Conservation (phyloP, 1,140 invertebrate species). For the Physella acuta region DNA sequence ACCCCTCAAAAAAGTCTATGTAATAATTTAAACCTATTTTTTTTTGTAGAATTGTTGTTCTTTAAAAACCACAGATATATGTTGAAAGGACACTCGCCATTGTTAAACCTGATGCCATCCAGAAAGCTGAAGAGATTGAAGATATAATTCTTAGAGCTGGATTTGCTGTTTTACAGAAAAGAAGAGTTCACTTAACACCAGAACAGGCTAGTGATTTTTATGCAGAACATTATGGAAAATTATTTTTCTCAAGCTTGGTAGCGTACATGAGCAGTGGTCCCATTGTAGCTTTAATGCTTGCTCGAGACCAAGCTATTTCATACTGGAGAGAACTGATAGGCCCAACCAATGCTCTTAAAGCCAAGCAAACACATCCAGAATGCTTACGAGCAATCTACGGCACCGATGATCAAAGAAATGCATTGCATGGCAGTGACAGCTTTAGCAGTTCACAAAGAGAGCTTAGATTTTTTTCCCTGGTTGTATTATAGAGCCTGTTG, state of each 20-base stretch:
- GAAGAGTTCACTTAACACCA: constrained; percentile 71
- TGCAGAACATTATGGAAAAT: constrained; percentile 70
- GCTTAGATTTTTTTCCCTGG: constrained; percentile 80
- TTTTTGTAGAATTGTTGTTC: too few species aligned
- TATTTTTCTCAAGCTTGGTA: constrained; percentile 74
- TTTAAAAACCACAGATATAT: constrained; percentile 54
- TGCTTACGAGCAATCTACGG: constrained; percentile 72
- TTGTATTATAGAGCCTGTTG: constrained; percentile 61
- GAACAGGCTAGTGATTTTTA: constrained; percentile 83
- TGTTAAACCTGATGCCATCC: constrained; percentile 77
- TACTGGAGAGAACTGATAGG: constrained; percentile 74
- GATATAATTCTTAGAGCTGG: constrained; percentile 71
- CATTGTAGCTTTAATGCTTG: constrained; percentile 71
- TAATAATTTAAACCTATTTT: too few species aligned
- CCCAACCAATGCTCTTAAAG: constrained; percentile 67
- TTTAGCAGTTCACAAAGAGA: constrained; percentile 54
- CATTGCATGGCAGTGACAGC: constrained; percentile 58
- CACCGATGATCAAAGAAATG: constrained; percentile 65
- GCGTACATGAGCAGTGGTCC: constrained; percentile 76
- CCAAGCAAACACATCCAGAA: constrained; percentile 72
- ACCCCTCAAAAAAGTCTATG: too few species aligned
- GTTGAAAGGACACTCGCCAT: constrained; percentile 70
- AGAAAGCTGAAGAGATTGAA: constrained; percentile 72
- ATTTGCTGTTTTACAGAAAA: constrained; percentile 69
- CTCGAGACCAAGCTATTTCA: constrained; percentile 67